Evolutionary conservation across 2,797 vertebrate genomes (phyloP).

Genomic region (Thunnus albacares): DNA sequence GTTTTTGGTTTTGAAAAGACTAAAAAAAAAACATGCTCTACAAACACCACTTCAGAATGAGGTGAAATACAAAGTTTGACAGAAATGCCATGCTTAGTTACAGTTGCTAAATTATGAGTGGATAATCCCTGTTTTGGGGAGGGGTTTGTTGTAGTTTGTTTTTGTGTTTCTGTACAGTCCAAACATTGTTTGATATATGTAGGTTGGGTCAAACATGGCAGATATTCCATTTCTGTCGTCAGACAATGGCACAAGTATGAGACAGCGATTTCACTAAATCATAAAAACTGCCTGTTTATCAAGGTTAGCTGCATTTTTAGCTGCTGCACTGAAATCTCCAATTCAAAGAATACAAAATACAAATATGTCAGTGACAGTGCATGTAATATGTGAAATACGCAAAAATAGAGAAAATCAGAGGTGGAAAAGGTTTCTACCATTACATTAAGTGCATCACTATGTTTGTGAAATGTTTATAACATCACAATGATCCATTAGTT

Average conservation of each 20-base stretch:
- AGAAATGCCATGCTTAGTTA: neutral
- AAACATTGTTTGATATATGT: neutral
- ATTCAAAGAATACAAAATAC: neutral
- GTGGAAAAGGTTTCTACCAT: too few relatives aligned
- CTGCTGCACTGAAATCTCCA: conserved; percentile 11
- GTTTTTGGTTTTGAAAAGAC: too few relatives aligned
- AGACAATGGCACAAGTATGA: neutral
- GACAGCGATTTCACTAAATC: neutral
- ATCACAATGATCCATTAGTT: neutral
- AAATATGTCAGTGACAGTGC: neutral
- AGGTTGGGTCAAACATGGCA: neutral
- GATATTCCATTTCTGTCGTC: neutral
- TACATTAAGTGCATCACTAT: neutral
- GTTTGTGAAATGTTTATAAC: neutral
- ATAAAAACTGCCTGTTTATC: neutral
- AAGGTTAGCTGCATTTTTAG: neutral
- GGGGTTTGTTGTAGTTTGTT: neutral
- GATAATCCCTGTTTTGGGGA: too few relatives aligned
- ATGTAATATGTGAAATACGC: neutral
- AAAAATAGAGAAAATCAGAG: neutral
- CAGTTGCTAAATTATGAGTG: neutral
- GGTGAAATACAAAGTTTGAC: neutral
- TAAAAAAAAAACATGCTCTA: too few relatives aligned
- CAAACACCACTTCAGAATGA: neutral
- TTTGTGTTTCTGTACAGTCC: too few relatives aligned